phyloP scores from a whole-genome alignment of 2,113 vertebrate species.

The Pleuronectes platessa region DNA sequence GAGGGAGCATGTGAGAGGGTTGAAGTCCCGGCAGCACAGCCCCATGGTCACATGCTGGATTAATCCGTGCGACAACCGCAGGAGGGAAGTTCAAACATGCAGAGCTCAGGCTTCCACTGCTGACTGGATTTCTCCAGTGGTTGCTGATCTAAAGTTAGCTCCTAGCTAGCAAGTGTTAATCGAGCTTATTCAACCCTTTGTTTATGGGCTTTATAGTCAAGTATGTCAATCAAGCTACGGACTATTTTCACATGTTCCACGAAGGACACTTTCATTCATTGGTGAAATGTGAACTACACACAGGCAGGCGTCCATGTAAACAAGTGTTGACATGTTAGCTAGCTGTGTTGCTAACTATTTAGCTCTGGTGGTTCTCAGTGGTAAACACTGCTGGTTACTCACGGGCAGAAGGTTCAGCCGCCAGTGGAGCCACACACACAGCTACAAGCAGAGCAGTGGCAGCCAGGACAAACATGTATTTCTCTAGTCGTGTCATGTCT shows the following conservation, averaged over 20 bases:
- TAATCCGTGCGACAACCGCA: slow-evolving; percentile 48
- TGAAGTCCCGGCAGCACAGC: slow-evolving; percentile 36
- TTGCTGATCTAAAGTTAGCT: background rate
- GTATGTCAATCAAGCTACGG: background rate
- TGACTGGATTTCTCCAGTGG: background rate
- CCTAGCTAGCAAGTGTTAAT: background rate
- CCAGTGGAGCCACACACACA: slow-evolving; percentile 63
- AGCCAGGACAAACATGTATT: background rate
- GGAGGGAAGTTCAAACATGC: slow-evolving; percentile 75
- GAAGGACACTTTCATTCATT: background rate
- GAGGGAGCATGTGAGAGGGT: slow-evolving; percentile 49
- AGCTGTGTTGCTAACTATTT: slow-evolving; percentile 2
- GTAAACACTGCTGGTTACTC: slow-evolving; percentile 51
- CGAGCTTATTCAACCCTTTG: too few relatives aligned
- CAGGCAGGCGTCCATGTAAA: background rate
- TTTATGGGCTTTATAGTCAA: background rate
- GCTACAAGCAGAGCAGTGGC: slow-evolving; percentile 52
- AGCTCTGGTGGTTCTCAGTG: background rate
- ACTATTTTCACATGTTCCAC: accelerated
- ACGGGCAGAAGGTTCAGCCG: slow-evolving; percentile 61
- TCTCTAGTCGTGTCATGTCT: slow-evolving; percentile 44
- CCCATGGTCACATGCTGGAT: slow-evolving; percentile 75
- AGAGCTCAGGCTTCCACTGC: background rate
- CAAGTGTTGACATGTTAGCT: background rate
- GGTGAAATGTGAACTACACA: too few relatives aligned